These are phyloP conservation scores for Ectropis grisescens DNA, from an alignment of 1,140 invertebrate genomes.

Conservation along the genomic window DNA sequence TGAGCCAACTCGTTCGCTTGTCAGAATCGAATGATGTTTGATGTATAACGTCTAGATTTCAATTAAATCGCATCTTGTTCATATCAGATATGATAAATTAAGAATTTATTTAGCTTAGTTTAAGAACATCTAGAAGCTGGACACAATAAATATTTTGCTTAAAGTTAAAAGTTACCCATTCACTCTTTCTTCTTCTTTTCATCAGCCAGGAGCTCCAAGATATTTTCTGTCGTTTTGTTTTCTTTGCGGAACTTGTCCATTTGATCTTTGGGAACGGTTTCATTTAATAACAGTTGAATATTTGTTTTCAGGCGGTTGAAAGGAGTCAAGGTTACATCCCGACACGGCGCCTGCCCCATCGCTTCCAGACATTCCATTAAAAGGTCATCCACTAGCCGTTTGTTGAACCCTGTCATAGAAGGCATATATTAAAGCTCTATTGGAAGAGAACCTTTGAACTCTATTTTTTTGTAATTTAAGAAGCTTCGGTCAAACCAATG, in stretches of 20 bases:
- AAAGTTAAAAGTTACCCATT: not conserved
- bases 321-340: constrained; percentile 67
- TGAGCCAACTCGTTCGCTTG: no score
- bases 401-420: constrained; percentile 72
- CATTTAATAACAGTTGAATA: constrained; percentile 82
- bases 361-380: constrained; percentile 81
- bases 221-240: constrained; percentile 81
- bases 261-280: constrained; percentile 83
- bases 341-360: constrained; percentile 77
- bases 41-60: no score
- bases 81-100: no score
- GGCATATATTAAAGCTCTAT: constrained; percentile 6
- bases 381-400: constrained; percentile 86
- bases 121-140: no score
- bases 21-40: no score
- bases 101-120: no score
- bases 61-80: no score
- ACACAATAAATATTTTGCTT: no score
- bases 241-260: constrained; percentile 82
- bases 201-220: constrained; percentile 80
- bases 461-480: no score
- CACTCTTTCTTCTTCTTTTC: constrained; percentile 22
- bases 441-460: no score
- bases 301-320: constrained; percentile 77
- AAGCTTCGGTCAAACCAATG: no score